phyloP scores from a whole-genome alignment of 2,888 invertebrate species.

The Halocaridina rubra region DNA sequence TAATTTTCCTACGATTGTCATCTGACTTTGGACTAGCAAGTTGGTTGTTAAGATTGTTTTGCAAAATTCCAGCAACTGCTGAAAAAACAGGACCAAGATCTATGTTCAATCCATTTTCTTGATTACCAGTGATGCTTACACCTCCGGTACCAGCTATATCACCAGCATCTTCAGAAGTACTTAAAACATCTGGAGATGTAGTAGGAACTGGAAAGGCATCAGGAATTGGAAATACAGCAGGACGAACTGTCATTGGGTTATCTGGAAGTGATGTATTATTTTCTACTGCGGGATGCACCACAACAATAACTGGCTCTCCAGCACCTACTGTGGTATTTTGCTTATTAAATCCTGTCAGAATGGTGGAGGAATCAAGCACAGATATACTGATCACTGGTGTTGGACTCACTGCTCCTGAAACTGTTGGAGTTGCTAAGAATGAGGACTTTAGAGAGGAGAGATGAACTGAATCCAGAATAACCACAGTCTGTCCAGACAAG shows the following conservation, averaged over 20 bases:
- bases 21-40: slow-evolving; percentile 42
- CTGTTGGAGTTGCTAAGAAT: neutral
- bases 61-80: slow-evolving; percentile 56
- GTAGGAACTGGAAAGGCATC: slow-evolving; percentile 6
- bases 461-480: slow-evolving; percentile 31
- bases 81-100: slow-evolving; percentile 57
- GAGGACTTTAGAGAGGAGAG: slow-evolving; percentile 31
- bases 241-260: neutral
- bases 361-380: neutral
- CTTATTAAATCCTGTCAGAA: slow-evolving; percentile 16
- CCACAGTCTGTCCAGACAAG: slow-evolving; percentile 46
- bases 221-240: neutral
- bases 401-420: neutral
- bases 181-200: neutral
- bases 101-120: slow-evolving; percentile 38
- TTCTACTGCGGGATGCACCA: neutral
- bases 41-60: slow-evolving; percentile 43
- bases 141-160: slow-evolving; percentile 1
- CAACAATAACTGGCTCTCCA: neutral
- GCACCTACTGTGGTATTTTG: neutral
- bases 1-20: slow-evolving; percentile 39
- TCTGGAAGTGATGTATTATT: neutral
- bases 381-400: slow-evolving; percentile 4
- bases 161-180: neutral
- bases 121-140: slow-evolving; percentile 19